These are phyloP conservation scores for Eumaeus atala DNA, from an alignment of 1,140 invertebrate species.

Conservation along the genomic window DNA sequence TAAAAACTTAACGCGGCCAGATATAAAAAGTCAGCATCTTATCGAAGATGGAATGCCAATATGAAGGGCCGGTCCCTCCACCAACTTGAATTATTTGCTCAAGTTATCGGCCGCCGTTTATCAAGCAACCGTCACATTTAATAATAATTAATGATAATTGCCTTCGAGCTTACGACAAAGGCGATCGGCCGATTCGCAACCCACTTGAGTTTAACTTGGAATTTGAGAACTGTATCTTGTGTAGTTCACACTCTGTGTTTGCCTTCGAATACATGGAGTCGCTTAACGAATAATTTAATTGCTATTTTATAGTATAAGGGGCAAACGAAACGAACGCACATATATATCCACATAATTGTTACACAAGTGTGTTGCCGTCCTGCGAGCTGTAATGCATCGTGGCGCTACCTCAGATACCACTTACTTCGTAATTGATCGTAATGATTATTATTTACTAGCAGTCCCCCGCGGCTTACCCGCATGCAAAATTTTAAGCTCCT, in stretches of 20 bases:
- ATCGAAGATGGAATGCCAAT: constrained; percentile 11
- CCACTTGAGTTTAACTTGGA: constrained; percentile 70
- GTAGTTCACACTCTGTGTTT: constrained; percentile 43
- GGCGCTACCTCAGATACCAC: too few species aligned
- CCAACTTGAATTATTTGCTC: constrained; percentile 62
- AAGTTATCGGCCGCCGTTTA: constrained; percentile 68
- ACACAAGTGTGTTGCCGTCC: too few species aligned
- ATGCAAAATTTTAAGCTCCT: too few species aligned
- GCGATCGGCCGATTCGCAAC: constrained; percentile 61
- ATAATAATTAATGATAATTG: constrained; percentile 74
- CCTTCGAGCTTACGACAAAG: constrained; percentile 65
- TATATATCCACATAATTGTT: too few species aligned
- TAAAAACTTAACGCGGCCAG: neutral
- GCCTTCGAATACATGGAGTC: constrained; percentile 29
- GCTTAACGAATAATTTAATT: constrained; percentile 3
- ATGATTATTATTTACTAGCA: too few species aligned
- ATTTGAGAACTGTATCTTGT: constrained; percentile 71
- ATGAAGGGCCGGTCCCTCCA: constrained; percentile 18
- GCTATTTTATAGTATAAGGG: too few species aligned
- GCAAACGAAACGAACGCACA: too few species aligned
- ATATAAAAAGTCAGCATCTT: constrained; percentile 11
- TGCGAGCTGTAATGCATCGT: too few species aligned
- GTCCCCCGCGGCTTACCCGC: too few species aligned
- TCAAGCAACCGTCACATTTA: constrained; percentile 64
- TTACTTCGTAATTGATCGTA: too few species aligned